Evolutionary conservation across 2,888 invertebrate genomes (phyloP).

Genomic region (Apantesis nais): DNA sequence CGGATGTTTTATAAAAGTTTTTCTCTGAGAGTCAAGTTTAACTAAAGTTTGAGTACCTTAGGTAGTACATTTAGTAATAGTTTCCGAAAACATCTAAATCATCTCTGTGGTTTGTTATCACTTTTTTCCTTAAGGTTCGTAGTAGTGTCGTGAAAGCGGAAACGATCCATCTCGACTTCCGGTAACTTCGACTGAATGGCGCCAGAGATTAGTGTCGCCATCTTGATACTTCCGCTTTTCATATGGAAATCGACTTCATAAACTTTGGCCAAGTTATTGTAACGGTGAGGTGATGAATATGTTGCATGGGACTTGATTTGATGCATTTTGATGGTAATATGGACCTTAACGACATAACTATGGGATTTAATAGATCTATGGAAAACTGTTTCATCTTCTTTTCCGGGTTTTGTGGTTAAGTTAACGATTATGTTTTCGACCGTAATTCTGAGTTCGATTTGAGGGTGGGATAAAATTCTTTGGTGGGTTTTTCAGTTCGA

Average conservation of each 20-base stretch:
- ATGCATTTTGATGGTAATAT: neutral
- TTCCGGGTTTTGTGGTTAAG: neutral
- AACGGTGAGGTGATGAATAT: neutral
- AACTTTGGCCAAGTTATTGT: conserved; percentile 34
- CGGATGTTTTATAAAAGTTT: too few relatives aligned
- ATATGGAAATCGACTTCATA: conserved; percentile 41
- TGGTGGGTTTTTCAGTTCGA: too few relatives aligned
- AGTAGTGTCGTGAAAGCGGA: conserved; percentile 51
- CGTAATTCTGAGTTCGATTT: neutral
- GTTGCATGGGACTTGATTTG: neutral
- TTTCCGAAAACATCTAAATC: conserved; percentile 24
- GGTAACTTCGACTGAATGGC: conserved; percentile 65
- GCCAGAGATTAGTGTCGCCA: conserved; percentile 53
- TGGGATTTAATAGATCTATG: neutral
- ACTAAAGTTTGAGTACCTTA: too few relatives aligned
- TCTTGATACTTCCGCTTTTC: conserved; percentile 43
- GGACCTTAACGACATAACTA: neutral
- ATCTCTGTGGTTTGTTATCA: conserved; percentile 33
- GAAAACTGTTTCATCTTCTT: neutral
- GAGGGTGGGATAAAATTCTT: too few relatives aligned
- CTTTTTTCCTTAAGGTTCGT: conserved; percentile 44
- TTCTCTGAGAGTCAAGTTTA: too few relatives aligned
- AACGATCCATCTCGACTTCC: conserved; percentile 56
- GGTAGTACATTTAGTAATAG: conserved; percentile 7
- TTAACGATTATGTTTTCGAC: neutral